Conservation (phyloP, 2,888 invertebrate genomes). For the Anticlea derivata region DNA sequence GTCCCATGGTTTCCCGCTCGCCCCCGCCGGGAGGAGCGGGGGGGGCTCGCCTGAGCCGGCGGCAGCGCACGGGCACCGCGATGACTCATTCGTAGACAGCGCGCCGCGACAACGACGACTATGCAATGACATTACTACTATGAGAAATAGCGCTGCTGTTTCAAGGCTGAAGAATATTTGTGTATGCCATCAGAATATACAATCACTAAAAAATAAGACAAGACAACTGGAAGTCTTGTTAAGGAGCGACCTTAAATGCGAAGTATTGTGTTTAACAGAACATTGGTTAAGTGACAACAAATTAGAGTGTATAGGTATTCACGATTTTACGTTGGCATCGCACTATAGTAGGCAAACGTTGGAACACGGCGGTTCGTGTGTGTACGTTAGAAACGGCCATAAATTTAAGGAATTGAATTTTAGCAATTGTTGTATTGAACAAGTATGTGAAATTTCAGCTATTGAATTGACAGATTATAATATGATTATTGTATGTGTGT, state of each 20-base stretch:
- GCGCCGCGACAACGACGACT: neutral
- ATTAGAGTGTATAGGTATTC: neutral
- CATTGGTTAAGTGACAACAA: neutral
- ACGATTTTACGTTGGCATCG: neutral
- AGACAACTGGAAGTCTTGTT: neutral
- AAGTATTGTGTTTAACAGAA: neutral
- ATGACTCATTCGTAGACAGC: too few relatives aligned
- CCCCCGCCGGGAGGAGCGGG: neutral
- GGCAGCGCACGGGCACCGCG: neutral
- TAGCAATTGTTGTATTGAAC: too few relatives aligned
- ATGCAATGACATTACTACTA: neutral
- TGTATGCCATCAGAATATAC: neutral
- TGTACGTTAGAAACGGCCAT: too few relatives aligned
- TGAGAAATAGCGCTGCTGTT: too few relatives aligned
- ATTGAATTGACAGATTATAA: too few relatives aligned
- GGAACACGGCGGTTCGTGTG: neutral
- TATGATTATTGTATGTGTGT: too few relatives aligned
- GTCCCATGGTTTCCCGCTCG: neutral
- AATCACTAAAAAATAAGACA: neutral
- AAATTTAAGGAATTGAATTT: too few relatives aligned
- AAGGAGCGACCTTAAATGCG: neutral
- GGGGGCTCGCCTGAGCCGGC: neutral
- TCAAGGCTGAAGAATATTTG: too few relatives aligned
- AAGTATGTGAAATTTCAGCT: too few relatives aligned
- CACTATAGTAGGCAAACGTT: neutral